Evolutionary conservation across 2,113 vertebrate species (phyloP).

Genomic region (Poecile atricapillus): DNA sequence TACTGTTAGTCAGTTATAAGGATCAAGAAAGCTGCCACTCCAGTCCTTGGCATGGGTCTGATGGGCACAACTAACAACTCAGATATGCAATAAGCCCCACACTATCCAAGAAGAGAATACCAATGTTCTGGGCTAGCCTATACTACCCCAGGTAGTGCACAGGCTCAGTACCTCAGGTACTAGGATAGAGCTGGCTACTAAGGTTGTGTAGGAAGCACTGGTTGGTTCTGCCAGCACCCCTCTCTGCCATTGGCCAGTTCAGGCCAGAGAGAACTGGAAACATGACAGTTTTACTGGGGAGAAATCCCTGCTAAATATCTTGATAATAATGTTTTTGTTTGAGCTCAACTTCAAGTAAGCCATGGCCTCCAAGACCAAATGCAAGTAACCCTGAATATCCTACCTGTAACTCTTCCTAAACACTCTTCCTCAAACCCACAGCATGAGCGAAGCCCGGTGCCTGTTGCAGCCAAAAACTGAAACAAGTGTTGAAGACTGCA

Average conservation of each 20-base stretch:
- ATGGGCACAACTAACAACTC: not conserved
- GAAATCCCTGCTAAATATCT: not conserved
- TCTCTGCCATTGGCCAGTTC: not conserved
- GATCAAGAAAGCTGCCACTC: not conserved
- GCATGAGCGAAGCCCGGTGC: not conserved
- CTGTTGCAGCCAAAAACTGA: not conserved
- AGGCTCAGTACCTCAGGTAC: not conserved
- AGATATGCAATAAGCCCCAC: not conserved
- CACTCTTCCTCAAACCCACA: not conserved
- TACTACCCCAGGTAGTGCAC: not conserved
- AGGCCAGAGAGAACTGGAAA: not conserved
- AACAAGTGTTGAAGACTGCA: not conserved
- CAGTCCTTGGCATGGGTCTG: not conserved
- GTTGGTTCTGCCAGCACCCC: not conserved
- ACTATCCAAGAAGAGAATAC: not conserved
- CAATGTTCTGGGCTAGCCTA: not conserved
- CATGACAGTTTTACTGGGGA: not conserved
- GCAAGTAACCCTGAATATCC: not conserved
- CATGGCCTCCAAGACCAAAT: not conserved
- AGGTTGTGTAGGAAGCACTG: fast-evolving
- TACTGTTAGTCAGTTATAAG: not conserved
- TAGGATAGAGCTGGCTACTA: not conserved
- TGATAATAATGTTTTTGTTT: fast-evolving
- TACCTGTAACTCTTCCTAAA: not conserved
- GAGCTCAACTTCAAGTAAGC: not conserved